phyloP scores from a whole-genome alignment of 2,888 invertebrate species.

The Uropetala carovei region DNA sequence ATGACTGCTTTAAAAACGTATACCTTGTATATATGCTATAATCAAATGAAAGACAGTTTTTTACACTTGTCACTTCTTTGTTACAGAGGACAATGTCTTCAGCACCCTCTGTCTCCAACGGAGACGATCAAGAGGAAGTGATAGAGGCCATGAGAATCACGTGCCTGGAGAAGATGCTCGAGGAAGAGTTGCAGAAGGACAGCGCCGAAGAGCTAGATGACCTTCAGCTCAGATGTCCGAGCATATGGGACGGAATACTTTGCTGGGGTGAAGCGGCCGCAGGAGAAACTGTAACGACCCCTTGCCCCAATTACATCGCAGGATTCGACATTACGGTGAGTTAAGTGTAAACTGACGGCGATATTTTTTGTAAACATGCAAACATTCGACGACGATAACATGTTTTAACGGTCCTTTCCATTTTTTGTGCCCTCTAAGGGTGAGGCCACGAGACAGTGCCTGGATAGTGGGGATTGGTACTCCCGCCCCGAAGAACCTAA shows the following conservation, averaged over 20 bases:
- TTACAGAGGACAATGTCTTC: neutral
- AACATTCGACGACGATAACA: too few species aligned
- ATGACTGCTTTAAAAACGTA: too few species aligned
- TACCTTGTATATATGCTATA: too few species aligned
- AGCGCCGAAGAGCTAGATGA: neutral
- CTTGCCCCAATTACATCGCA: slow-evolving; percentile 77
- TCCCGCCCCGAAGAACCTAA: slow-evolving; percentile 72
- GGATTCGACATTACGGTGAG: slow-evolving; percentile 74
- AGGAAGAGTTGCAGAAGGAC: neutral
- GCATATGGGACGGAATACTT: slow-evolving; percentile 77
- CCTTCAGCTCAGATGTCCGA: slow-evolving; percentile 73
- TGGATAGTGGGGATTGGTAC: slow-evolving; percentile 76
- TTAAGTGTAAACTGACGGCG: too few species aligned
- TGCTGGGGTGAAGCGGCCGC: slow-evolving; percentile 77
- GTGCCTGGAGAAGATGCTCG: neutral
- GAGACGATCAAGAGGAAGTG: slow-evolving; percentile 4
- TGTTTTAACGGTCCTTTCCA: neutral
- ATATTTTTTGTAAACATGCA: too few species aligned
- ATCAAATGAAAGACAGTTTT: too few species aligned
- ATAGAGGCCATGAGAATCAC: neutral
- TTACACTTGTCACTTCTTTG: too few species aligned
- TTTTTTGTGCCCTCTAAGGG: slow-evolving; percentile 72
- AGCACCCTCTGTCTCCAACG: neutral
- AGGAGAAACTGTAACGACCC: slow-evolving; percentile 73
- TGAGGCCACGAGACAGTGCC: slow-evolving; percentile 76